Evolutionary conservation across 2,797 vertebrate genomes (phyloP), one percentile per base, ranked within the genome.

Genomic region (Strix occidentalis): DNA sequence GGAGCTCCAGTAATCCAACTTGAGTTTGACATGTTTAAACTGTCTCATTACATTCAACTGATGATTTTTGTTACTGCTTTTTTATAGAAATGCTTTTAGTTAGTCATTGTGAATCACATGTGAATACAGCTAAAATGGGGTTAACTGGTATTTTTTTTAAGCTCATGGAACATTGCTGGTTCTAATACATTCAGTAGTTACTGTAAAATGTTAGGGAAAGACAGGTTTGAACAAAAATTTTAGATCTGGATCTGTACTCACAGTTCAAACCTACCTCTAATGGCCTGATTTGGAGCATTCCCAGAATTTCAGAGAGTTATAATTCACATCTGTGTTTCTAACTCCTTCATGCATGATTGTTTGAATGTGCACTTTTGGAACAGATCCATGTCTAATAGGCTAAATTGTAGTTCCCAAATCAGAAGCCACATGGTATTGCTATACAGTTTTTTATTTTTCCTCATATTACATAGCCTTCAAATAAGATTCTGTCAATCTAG

Each of bases 311-410:
- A 70, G 87, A 50, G 84, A 90, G 86, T 89, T 95, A 61, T 54
- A 94, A 93, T 87, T 96, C 81, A 95, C 86, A 95, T 96, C 96
- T 96, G 84, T 93, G 84, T 89, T 95, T 96, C 93, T 64, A 89
- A 85, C 39, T 90, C 84, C 78, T 93, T 93, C 92, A 80, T 69
- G 86, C 94, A 91, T 78, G 86, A 68, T 77, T 80, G 64, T 92
- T 82, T 90, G 93, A 96, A 93, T 90, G 80, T 88, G 88, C 48
- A 90, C 48, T 90, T 91, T 83, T 96, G 93, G 96, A 96, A 87
- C 41, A 81, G 53, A 50, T 92, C 90, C 95, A 95, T 51, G 71
- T 85, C 78, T 95, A 95, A 96, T 83, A 87, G 75, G 93, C 84
- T 95, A 94, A 96, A 96, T 41, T 92, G 60, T 90, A 94, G 70